These are phyloP conservation scores for Leucoraja erinaceus DNA, from an alignment of 2,113 vertebrate genomes.

Conservation along the genomic window DNA sequence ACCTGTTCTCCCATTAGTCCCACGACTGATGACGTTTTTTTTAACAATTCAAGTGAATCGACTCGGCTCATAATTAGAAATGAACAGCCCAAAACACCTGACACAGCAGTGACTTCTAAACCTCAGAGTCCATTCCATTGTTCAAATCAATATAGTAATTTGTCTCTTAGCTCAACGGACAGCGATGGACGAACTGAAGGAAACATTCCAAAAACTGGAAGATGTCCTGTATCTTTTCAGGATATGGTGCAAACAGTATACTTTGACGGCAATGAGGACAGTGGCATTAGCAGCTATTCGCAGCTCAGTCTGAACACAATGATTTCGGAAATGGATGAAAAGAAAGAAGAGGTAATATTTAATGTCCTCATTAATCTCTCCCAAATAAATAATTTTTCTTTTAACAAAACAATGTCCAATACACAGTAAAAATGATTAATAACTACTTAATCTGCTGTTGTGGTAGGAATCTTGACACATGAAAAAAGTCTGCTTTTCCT, in stretches of 20 bases:
- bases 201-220: conserved; percentile 44
- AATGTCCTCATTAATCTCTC: not conserved
- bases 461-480: not conserved
- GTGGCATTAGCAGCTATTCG: conserved; percentile 54
- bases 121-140: conserved; percentile 56
- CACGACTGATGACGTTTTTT: conserved; percentile 50
- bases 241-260: conserved; percentile 42
- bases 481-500: not conserved
- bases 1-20: conserved; percentile 40
- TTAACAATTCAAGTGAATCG: conserved; percentile 41
- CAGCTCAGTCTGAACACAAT: conserved; percentile 50
- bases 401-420: not conserved
- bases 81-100: conserved; percentile 40
- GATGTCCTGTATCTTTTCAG: conserved; percentile 50
- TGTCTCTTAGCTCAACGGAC: conserved; percentile 59
- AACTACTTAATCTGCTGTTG: not conserved
- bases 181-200: conserved; percentile 54
- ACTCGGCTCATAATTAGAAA: conserved; percentile 43
- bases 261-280: conserved; percentile 53
- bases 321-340: conserved; percentile 49
- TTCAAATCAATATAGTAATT: conserved; percentile 47
- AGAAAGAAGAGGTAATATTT: conserved; percentile 62
- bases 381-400: not conserved
- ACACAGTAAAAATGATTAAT: not conserved
- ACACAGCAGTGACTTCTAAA: conserved; percentile 58